Conservation (phyloP, 2,888 invertebrate species). For the Biston betularia region DNA sequence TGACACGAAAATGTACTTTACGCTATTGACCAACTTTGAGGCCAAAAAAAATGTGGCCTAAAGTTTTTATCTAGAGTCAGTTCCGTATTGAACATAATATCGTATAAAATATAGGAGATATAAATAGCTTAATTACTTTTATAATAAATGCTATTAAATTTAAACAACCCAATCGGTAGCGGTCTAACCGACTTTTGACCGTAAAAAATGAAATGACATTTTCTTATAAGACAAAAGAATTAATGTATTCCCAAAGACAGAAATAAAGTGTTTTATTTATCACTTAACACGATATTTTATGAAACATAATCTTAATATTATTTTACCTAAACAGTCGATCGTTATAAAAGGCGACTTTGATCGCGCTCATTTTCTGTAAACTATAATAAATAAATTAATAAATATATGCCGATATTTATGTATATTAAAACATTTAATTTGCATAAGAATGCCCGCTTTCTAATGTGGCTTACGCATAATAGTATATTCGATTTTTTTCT, state of each 20-base stretch:
- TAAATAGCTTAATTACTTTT: neutral
- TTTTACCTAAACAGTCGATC: conserved; percentile 22
- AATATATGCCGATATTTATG: conserved; percentile 40
- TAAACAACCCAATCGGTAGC: conserved; percentile 25
- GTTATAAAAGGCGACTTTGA: conserved; percentile 23
- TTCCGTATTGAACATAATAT: neutral
- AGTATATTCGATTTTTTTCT: conserved; percentile 37
- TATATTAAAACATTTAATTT: conserved; percentile 38
- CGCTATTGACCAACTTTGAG: no score
- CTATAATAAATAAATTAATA: conserved; percentile 36
- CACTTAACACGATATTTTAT: conserved; percentile 13
- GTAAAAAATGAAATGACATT: conserved; percentile 34
- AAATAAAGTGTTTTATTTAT: conserved; percentile 32
- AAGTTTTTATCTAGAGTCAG: neutral
- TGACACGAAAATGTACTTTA: no score
- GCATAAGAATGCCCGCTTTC: conserved; percentile 47
- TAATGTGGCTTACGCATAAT: conserved; percentile 42
- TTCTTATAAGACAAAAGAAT: conserved; percentile 27
- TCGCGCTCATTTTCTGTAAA: conserved; percentile 21
- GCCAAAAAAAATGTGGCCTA: no score
- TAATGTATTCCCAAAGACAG: conserved; percentile 21
- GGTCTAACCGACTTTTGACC: conserved; percentile 19
- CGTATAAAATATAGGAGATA: neutral
- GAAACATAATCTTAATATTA: conserved; percentile 23
- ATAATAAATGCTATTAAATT: conserved; percentile 5